phyloP scores from a whole-genome alignment of 2,888 invertebrate genomes.

The Dione juno region DNA sequence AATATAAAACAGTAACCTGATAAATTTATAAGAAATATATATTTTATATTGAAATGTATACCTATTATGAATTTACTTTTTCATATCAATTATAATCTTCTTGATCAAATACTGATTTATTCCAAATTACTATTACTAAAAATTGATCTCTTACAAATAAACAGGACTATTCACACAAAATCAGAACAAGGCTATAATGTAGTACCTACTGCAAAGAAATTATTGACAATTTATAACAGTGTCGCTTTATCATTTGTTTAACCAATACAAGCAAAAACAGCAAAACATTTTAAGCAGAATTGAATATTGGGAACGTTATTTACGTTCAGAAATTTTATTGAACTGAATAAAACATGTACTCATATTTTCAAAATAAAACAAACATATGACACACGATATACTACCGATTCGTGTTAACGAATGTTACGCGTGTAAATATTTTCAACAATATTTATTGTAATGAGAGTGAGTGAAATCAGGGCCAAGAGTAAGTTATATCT shows the following conservation, averaged over 20 bases:
- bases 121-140: too few species aligned
- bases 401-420: slow-evolving; percentile 13
- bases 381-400: slow-evolving; percentile 8
- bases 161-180: not conserved
- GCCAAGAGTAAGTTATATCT: too few species aligned
- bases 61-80: too few species aligned
- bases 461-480: not conserved
- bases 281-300: slow-evolving; percentile 1
- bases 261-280: not conserved
- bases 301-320: not conserved
- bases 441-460: not conserved
- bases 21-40: too few species aligned
- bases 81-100: too few species aligned
- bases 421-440: slow-evolving; percentile 4
- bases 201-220: not conserved
- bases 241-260: slow-evolving; percentile 7
- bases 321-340: slow-evolving; percentile 1
- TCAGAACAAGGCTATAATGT: not conserved
- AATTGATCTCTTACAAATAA: too few species aligned
- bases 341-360: slow-evolving; percentile 9
- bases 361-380: slow-evolving; percentile 17
- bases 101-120: too few species aligned
- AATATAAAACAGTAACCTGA: too few species aligned
- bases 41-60: too few species aligned
- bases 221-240: not conserved